phyloP scores from a whole-genome alignment of 2,888 invertebrate species.

The Lasioglossum zephyrum region DNA sequence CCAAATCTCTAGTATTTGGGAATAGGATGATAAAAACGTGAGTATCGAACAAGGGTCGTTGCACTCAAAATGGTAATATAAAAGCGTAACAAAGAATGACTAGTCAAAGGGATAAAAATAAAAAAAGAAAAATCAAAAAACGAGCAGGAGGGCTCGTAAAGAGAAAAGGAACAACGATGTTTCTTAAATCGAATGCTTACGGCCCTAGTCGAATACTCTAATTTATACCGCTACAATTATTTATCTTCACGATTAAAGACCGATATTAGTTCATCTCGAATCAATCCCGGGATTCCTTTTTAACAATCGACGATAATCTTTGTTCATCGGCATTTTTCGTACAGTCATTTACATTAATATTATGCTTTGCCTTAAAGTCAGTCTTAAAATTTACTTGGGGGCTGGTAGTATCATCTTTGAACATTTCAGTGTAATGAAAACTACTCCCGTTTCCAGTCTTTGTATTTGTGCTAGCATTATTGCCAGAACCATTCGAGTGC shows the following conservation, averaged over 20 bases:
- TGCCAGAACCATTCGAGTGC: slow-evolving; percentile 74
- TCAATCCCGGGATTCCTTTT: slow-evolving; percentile 79
- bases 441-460: slow-evolving; percentile 83
- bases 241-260: slow-evolving; percentile 53
- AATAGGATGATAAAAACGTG: slow-evolving; percentile 26
- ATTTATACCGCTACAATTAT: slow-evolving; percentile 51
- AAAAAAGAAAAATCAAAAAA: not conserved
- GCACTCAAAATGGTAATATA: slow-evolving; percentile 24
- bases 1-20: slow-evolving; percentile 21
- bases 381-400: slow-evolving; percentile 82
- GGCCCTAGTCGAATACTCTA: slow-evolving; percentile 64
- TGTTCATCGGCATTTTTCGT: slow-evolving; percentile 74
- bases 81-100: slow-evolving; percentile 46
- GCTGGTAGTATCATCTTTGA: slow-evolving; percentile 78
- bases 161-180: slow-evolving; percentile 34
- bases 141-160: not conserved
- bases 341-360: slow-evolving; percentile 77
- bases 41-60: slow-evolving; percentile 41
- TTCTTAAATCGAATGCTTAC: slow-evolving; percentile 32
- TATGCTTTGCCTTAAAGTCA: slow-evolving; percentile 83
- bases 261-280: slow-evolving; percentile 57
- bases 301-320: slow-evolving; percentile 57
- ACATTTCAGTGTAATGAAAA: slow-evolving; percentile 78
- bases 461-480: slow-evolving; percentile 76
- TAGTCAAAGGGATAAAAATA: slow-evolving; percentile 32